Evolutionary conservation across 2,888 invertebrate genomes (phyloP), one percentile per base, ranked within the genome.

Genomic region (Hemaris fuciformis): DNA sequence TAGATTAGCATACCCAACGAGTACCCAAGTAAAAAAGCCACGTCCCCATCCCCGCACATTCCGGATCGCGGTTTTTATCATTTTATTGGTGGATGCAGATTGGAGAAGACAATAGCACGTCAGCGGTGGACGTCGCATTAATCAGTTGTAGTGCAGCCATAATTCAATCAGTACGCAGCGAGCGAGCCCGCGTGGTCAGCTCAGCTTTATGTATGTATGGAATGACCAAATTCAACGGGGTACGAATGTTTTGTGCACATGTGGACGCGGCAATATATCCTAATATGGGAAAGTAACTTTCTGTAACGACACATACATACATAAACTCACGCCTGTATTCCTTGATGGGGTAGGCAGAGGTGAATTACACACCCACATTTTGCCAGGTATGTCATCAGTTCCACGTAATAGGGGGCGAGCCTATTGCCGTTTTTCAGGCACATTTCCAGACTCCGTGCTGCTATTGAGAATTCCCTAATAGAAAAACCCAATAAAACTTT

Each of bases 81-180:
- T 61, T 63, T 61, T 62, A 61, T 62, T 59, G 59, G 31, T 43
- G 57, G 86, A 90, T 91, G 92, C 90, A 90, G 89, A 91, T 90
- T 79, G 79, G 76, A 75, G 73, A 84, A 85, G 85, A 91, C 91
- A 92, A 92, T 91, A 87, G 90, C 87, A 82, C 89, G 88, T 91
- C 91, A 89, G 84, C 73, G 78, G 80, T 81, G 79, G 86, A 86
- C 86, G 88, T 87, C 91, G 89, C 93, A 93, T 93, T 93, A 91
- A 93, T 93, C 93, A 90, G 91, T 74, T 80, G 83, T 85, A 85
- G 87, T 85, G 83, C 84, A 83, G 84, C 91, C 92, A 91, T 93
- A 91, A 90, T 89, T 93, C 92, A 91, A 89, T 90, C 91, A 85
- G 80, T 72, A 74, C 75, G 75, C 68, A 79, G 71, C 74, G 75